Conservation (phyloP, 2,797 vertebrate species). For the Champsocephalus gunnari region DNA sequence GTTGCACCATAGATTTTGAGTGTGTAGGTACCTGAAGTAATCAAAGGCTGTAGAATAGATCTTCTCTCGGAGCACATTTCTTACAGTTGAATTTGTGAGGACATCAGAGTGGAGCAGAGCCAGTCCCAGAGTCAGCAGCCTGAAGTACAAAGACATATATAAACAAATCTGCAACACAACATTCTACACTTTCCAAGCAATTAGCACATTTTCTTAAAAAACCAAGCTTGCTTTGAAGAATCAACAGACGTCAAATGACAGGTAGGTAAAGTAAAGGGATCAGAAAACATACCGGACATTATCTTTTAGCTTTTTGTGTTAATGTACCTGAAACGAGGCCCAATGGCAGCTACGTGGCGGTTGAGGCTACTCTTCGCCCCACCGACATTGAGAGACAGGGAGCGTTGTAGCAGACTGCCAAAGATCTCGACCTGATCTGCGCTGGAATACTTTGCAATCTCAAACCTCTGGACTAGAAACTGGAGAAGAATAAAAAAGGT, state of each 20-base stretch:
- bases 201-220: background rate
- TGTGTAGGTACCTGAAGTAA: conserved; percentile 92
- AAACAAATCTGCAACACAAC: background rate
- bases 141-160: conserved; percentile 51
- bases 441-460: conserved; percentile 98
- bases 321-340: conserved; percentile 93
- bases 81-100: conserved; percentile 94
- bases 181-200: no score
- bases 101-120: conserved; percentile 95
- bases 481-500: conserved; percentile 51
- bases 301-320: background rate
- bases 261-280: background rate
- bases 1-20: background rate
- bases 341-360: conserved; percentile 95
- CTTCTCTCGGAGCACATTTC: conserved; percentile 96
- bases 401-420: conserved; percentile 92
- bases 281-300: background rate
- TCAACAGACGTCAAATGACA: background rate
- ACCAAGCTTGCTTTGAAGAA: background rate
- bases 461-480: conserved; percentile 97
- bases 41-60: conserved; percentile 98
- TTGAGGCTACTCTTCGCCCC: conserved; percentile 90
- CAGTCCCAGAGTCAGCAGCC: conserved; percentile 93
- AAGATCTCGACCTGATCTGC: conserved; percentile 99
- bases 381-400: conserved; percentile 93